phyloP scores from a whole-genome alignment of 2,113 vertebrate species.

The Mastomys natalensis region DNA sequence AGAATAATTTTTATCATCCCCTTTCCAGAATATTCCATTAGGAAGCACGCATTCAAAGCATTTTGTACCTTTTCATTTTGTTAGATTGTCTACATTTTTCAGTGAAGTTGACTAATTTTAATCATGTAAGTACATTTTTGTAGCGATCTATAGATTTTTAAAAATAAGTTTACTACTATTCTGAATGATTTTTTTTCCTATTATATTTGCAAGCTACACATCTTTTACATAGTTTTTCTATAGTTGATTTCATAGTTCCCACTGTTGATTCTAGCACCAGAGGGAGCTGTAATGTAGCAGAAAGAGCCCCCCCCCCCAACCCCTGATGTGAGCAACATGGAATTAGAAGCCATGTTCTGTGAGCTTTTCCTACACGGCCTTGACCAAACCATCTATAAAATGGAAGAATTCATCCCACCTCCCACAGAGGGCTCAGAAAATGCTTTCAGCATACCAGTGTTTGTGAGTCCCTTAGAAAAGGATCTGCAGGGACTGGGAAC shows the following conservation, averaged over 20 bases:
- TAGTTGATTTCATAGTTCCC: slow-evolving; percentile 2
- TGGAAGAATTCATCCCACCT: slow-evolving; percentile 26
- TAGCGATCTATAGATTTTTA: slow-evolving; percentile 4
- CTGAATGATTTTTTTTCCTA: slow-evolving; percentile 3
- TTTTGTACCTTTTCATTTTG: slow-evolving; percentile 40
- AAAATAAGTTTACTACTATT: not conserved
- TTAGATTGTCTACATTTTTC: slow-evolving; percentile 37
- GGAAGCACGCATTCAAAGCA: not conserved
- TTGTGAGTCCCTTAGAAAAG: not conserved
- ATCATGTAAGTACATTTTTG: not conserved
- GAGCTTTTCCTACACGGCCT: not conserved
- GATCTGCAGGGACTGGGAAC: not conserved
- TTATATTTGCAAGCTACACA: slow-evolving; percentile 11
- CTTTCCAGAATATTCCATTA: not conserved
- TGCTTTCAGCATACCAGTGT: slow-evolving; percentile 15
- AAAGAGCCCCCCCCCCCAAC: not conserved
- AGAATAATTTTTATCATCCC: not conserved
- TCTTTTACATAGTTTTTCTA: not conserved
- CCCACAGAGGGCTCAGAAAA: not conserved
- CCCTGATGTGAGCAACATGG: not conserved
- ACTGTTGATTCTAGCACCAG: slow-evolving; percentile 58
- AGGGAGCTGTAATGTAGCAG: slow-evolving; percentile 63
- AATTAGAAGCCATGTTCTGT: not conserved
- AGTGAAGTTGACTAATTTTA: slow-evolving; percentile 20
- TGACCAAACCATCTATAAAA: slow-evolving; percentile 52